Conservation (phyloP, 2,888 invertebrate genomes). For the Dynastes hyllus region DNA sequence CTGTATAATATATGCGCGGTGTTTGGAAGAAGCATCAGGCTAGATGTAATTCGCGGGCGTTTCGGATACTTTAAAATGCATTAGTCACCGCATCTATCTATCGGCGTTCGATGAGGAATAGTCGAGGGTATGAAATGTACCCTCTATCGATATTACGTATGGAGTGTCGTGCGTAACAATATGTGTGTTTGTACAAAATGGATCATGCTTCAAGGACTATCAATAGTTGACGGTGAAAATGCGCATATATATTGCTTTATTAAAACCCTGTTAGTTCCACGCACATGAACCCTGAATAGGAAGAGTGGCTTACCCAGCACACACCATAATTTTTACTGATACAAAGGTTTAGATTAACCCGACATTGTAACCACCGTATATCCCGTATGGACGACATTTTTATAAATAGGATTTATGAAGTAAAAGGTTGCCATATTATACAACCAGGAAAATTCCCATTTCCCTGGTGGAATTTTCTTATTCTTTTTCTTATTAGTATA, state of each 20-base stretch:
- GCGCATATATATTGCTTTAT: constrained; percentile 36
- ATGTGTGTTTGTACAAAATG: constrained; percentile 20
- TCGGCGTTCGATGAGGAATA: constrained; percentile 60
- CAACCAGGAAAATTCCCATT: no score
- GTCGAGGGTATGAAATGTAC: neutral
- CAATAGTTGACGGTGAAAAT: constrained; percentile 23
- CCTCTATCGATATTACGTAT: constrained; percentile 25
- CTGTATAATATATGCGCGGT: constrained; percentile 50
- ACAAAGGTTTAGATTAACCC: neutral
- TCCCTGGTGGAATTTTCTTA: no score
- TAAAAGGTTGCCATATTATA: no score
- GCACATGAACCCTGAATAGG: constrained; percentile 2
- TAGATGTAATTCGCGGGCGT: constrained; percentile 60
- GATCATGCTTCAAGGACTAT: constrained; percentile 34
- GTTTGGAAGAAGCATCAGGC: neutral
- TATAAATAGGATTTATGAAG: no score
- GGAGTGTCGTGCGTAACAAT: constrained; percentile 22
- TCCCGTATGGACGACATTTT: no score
- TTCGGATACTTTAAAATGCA: constrained; percentile 64
- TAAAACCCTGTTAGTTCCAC: constrained; percentile 18
- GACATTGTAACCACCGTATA: neutral
- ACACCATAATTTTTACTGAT: neutral
- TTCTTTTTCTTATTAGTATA: no score
- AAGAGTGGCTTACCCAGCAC: constrained; percentile 2
- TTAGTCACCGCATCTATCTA: constrained; percentile 61